These are phyloP conservation scores for Oryzias melastigma DNA, from an alignment of 2,113 vertebrate species.

Conservation along the genomic window DNA sequence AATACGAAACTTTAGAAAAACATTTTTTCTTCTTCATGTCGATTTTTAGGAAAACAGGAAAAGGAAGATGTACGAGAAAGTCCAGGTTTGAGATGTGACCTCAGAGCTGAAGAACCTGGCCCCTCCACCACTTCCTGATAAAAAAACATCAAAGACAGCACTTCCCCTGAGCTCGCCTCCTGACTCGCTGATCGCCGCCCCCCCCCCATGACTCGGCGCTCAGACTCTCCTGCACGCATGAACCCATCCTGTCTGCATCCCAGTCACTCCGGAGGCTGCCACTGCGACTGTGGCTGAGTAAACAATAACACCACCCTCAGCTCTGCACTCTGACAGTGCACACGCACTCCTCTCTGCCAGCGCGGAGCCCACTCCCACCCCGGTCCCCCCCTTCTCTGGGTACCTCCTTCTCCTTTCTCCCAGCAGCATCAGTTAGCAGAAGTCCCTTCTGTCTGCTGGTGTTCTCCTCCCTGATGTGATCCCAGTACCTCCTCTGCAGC, in stretches of 20 bases:
- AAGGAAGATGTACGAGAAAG: not conserved
- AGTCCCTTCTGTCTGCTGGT: slow-evolving; percentile 49
- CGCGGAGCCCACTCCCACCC: slow-evolving; percentile 16
- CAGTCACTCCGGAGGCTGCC: slow-evolving; percentile 25
- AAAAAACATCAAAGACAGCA: slow-evolving; percentile 18
- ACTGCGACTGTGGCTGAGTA: slow-evolving; percentile 30
- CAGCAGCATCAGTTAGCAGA: slow-evolving; percentile 58
- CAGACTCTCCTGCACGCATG: slow-evolving; percentile 34
- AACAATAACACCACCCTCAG: slow-evolving; percentile 40
- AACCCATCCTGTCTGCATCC: slow-evolving; percentile 39
- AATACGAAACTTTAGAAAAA: slow-evolving; percentile 7
- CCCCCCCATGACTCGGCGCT: slow-evolving; percentile 29
- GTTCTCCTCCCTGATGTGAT: slow-evolving; percentile 37
- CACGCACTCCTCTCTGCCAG: slow-evolving; percentile 21
- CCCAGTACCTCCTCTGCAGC: slow-evolving; percentile 44
- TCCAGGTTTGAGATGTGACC: slow-evolving; percentile 15
- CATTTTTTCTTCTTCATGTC: not conserved
- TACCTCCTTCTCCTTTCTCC: slow-evolving; percentile 42
- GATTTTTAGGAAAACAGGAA: not conserved
- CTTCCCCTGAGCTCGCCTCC: slow-evolving; percentile 10
- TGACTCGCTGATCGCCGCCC: slow-evolving; percentile 25
- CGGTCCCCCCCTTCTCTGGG: slow-evolving; percentile 15
- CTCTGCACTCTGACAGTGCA: slow-evolving; percentile 36
- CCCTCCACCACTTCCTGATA: slow-evolving; percentile 6
- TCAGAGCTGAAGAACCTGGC: slow-evolving; percentile 4